Conservation (phyloP, 2,113 vertebrate genomes). For the Platichthys stellatus region DNA sequence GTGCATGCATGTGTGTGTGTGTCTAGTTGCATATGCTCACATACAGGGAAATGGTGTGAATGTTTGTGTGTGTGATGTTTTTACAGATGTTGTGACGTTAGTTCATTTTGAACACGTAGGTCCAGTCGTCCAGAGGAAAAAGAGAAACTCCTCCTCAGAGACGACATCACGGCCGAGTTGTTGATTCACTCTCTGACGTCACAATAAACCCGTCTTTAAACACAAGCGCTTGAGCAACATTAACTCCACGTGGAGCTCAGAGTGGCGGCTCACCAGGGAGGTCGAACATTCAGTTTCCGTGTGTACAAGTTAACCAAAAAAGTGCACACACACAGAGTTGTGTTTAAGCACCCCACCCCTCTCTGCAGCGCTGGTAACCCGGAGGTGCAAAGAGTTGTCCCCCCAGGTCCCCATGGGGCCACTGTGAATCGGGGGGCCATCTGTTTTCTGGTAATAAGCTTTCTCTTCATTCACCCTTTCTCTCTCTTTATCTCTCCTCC, state of each 20-base stretch:
- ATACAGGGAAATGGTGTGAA: conserved; percentile 56
- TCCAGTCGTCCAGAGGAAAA: not conserved
- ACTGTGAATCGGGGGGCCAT: conserved; percentile 83
- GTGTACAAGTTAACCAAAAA: conserved; percentile 79
- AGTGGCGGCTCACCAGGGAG: conserved; percentile 59
- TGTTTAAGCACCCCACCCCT: conserved; percentile 76
- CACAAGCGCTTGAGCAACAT: not conserved
- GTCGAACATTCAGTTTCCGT: conserved; percentile 74
- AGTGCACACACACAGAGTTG: conserved; percentile 64
- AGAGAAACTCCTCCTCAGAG: conserved; percentile 1
- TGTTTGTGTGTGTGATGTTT: conserved; percentile 73
- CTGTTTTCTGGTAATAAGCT: conserved; percentile 85
- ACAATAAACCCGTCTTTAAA: not conserved
- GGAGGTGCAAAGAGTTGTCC: conserved; percentile 81
- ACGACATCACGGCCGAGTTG: not conserved
- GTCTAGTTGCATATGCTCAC: conserved; percentile 59
- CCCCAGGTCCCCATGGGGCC: conserved; percentile 75
- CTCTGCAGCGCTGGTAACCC: conserved; percentile 70
- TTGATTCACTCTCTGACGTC: conserved; percentile 15
- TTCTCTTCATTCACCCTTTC: conserved; percentile 73
- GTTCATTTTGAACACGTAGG: conserved; percentile 14
- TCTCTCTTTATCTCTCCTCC: conserved; percentile 18
- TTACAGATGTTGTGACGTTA: conserved; percentile 75
- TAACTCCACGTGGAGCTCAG: not conserved
- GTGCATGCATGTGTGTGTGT: conserved; percentile 55